Evolutionary conservation across 2,113 vertebrate genomes (phyloP).

Genomic region (Gallinago media): DNA sequence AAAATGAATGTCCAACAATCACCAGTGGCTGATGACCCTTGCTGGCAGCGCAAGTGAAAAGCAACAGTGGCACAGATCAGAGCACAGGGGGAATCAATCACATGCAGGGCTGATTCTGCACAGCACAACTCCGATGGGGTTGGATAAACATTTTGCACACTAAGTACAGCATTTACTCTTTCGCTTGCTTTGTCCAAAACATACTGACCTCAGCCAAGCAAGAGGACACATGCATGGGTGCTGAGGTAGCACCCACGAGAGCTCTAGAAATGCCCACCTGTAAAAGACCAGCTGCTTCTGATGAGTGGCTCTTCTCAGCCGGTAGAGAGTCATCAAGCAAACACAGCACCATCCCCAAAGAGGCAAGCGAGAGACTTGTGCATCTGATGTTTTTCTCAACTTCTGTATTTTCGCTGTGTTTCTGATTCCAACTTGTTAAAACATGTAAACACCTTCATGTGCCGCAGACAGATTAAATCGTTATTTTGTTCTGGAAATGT

Average conservation of each 20-base stretch:
- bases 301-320: neutral
- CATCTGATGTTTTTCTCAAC: neutral
- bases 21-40: neutral
- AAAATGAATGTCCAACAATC: neutral
- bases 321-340: neutral
- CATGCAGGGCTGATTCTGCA: neutral
- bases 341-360: neutral
- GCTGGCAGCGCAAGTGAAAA: neutral
- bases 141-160: neutral
- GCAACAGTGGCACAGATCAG: neutral
- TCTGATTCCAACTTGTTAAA: neutral
- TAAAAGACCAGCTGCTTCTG: neutral
- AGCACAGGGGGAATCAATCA: neutral
- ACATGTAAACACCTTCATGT: neutral
- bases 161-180: neutral
- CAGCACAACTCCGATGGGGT: rapidly evolving
- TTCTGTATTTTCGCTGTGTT: neutral
- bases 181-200: rapidly evolving
- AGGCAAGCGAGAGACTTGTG: neutral
- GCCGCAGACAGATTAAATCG: neutral
- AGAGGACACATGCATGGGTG: neutral
- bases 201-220: neutral
- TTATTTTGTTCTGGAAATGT: neutral
- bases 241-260: neutral
- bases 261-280: neutral